Percentiles rank a stretch among this genome's conserved stretches.
Conservation (phyloP, 1,140 invertebrate species). For the Drosophila leontia region DNA sequence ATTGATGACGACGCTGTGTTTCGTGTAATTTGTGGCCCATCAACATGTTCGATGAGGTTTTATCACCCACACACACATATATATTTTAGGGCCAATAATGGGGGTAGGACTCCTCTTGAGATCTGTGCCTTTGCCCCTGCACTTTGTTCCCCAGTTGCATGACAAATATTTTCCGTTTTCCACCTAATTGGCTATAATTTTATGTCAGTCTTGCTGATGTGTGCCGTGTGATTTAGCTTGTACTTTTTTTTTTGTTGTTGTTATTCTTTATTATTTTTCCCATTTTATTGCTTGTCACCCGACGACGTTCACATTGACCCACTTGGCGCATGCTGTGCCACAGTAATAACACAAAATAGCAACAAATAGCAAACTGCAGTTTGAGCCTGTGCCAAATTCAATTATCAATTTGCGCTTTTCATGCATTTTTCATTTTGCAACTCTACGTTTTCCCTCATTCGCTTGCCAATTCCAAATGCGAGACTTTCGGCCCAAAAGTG, state of each 20-base stretch:
- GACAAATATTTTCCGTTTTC: conserved; percentile 38
- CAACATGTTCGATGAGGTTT: conserved; percentile 15
- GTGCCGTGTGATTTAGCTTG: conserved; percentile 12
- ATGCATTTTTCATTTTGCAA: conserved; percentile 59
- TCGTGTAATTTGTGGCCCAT: conserved; percentile 53
- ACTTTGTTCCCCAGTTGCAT: not conserved
- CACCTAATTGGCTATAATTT: conserved; percentile 55
- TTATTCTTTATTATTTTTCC: conserved; percentile 26
- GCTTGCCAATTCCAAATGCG: conserved; percentile 14
- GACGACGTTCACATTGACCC: conserved; percentile 66
- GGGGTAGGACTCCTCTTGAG: conserved; percentile 1
- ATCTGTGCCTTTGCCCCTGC: not conserved
- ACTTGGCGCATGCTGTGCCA: conserved; percentile 56
- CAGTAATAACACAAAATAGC: conserved; percentile 15
- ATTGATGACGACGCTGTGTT: conserved; percentile 40
- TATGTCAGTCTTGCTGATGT: conserved; percentile 15
- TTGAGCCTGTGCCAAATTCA: conserved; percentile 76
- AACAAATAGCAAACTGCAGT: conserved; percentile 51
- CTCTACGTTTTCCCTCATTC: conserved; percentile 21
- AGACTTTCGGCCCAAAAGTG: conserved; percentile 31
- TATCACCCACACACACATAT: conserved; percentile 17
- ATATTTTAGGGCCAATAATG: conserved; percentile 31
- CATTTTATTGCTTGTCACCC: conserved; percentile 35
- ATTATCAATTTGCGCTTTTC: conserved; percentile 78
- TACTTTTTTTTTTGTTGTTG: conserved; percentile 21